Conservation (phyloP, 1,140 invertebrate species). For the Patella vulgata region DNA sequence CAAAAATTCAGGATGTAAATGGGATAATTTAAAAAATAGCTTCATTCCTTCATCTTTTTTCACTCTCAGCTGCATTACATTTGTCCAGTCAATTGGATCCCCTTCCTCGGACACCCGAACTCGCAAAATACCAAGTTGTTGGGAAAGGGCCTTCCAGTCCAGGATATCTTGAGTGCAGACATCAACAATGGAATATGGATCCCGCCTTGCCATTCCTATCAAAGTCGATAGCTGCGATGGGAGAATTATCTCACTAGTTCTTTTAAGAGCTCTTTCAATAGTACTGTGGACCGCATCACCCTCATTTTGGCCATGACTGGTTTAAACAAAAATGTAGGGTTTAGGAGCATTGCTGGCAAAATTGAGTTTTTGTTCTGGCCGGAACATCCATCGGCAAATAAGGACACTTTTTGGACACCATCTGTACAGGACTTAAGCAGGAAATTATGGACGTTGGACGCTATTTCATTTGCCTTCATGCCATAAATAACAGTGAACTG, state of each 20-base stretch:
- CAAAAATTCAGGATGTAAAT: not conserved
- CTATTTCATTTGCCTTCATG: slow-evolving; percentile 10
- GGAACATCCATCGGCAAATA: not conserved
- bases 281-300: slow-evolving; percentile 1
- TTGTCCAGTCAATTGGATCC: slow-evolving; percentile 1
- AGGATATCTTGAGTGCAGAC: not conserved
- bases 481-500: slow-evolving; percentile 10
- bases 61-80: slow-evolving; percentile 4
- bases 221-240: not conserved
- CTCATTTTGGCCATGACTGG: slow-evolving; percentile 3
- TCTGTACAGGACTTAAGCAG: not conserved
- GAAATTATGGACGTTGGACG: slow-evolving; percentile 1
- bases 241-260: not conserved
- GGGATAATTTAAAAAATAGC: not conserved
- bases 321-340: not conserved
- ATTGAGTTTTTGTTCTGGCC: slow-evolving; percentile 7
- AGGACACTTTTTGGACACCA: not conserved
- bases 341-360: slow-evolving; percentile 3
- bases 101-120: not conserved
- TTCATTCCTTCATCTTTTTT: not conserved
- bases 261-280: not conserved
- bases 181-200: not conserved
- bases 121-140: not conserved
- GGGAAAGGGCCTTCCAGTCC: not conserved
- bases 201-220: not conserved